phyloP scores from a whole-genome alignment of 2,113 vertebrate species.

The Leptodactylus fuscus region DNA sequence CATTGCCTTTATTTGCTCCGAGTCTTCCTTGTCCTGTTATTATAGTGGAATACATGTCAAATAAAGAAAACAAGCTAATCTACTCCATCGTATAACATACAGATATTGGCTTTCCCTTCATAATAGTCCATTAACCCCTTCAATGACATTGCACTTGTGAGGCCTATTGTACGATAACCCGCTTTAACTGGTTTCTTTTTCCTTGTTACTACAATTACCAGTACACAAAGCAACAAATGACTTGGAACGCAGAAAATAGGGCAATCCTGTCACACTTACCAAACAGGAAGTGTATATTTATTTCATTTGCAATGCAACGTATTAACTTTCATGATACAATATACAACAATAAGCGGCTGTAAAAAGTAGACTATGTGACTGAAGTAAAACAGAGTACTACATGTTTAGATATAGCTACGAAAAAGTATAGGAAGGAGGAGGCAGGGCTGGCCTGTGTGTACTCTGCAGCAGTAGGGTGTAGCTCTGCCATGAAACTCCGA shows the following conservation, averaged over 20 bases:
- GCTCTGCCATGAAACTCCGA: not conserved
- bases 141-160: not conserved
- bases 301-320: not conserved
- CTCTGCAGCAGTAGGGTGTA: not conserved
- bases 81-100: not conserved
- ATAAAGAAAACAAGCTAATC: not conserved
- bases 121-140: not conserved
- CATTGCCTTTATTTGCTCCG: not conserved
- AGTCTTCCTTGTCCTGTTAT: not conserved
- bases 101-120: not conserved
- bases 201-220: not conserved
- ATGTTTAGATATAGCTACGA: not conserved
- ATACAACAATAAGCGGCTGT: not conserved
- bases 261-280: not conserved
- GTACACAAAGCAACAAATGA: slow-evolving; percentile 16
- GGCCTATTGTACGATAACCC: no score
- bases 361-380: not conserved
- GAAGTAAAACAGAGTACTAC: not conserved
- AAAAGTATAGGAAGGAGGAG: not conserved
- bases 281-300: slow-evolving; percentile 18
- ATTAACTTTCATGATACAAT: not conserved
- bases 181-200: not conserved
- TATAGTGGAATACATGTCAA: not conserved
- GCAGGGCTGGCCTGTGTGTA: not conserved
- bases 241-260: not conserved